Evolutionary conservation across 2,888 invertebrate species (phyloP), one percentile per base, ranked within the genome.

Genomic region (Isoperla grammatica): DNA sequence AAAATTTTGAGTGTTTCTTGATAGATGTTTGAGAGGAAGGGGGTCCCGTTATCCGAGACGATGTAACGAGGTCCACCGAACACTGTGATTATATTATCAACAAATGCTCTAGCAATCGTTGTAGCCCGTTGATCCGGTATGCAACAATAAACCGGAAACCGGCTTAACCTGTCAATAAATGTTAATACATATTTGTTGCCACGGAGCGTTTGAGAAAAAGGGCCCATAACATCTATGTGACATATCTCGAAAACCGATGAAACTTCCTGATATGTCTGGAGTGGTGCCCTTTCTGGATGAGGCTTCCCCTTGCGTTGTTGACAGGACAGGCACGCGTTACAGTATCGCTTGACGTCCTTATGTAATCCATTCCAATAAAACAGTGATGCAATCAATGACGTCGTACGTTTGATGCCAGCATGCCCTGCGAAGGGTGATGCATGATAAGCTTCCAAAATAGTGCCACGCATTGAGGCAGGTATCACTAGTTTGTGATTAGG

Each of bases 201-300:
- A 13, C 20, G 8, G 9, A 15, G 15, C 8, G 29, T 23, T 15
- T 15, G 6, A 11, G 9, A 8, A 53, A 53, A 29, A 6, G 53
- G 56, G 11, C 57, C 57, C 22, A 23, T 35, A n/a, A 50, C 2
- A 35, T 53, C 48, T 20, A 57, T 57, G 17, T 17, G 35, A 13
- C 12, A 19, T 8, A 20, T 20, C 20, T 60, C 43, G 19, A 59
- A 60, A 37, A 59, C 55, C n/a, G 22, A 1, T 23, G 20, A 15
- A 12, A 29, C 9, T 13, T 40, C 29, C 9, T 37, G 55, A 19
- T 59, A 55, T 39, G 15, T n/a, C 49, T 60, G 55, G 17, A 61
- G 39, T 2, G 61, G 61, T 12, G 61, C 59, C 2, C 42, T 54
- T 23, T 46, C 22, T 2, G 8, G 11, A n/a, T 60, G 55, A 8